Evolutionary conservation across 2,888 invertebrate species (phyloP).

Genomic region (Diaprepes abbreviatus): DNA sequence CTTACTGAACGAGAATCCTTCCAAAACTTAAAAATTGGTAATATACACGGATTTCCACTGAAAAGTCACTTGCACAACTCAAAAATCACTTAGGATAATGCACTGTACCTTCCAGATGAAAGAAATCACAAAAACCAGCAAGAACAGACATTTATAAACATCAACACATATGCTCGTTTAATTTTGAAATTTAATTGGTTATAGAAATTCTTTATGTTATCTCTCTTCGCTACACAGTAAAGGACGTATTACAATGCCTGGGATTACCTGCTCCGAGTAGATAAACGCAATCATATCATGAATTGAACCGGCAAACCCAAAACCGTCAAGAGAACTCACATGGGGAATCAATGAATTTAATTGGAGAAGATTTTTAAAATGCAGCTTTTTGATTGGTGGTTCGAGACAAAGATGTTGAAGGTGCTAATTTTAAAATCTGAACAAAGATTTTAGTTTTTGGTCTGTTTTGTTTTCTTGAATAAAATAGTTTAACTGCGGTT

Average conservation of each 20-base stretch:
- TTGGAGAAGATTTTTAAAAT: constrained; percentile 23
- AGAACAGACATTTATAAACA: constrained; percentile 40
- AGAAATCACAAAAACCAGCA: constrained; percentile 27
- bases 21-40: neutral
- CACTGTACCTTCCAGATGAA: constrained; percentile 27
- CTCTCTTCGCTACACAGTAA: neutral
- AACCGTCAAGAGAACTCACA: constrained; percentile 21
- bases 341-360: constrained; percentile 1
- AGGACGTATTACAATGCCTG: too few relatives aligned
- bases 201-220: neutral
- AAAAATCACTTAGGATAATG: constrained; percentile 13
- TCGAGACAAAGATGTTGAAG: constrained; percentile 20
- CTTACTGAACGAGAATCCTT: constrained; percentile 6
- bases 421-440: constrained; percentile 35
- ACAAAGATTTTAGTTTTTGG: constrained; percentile 29
- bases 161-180: constrained; percentile 10
- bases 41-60: neutral
- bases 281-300: neutral
- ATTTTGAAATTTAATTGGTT: neutral
- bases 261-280: neutral
- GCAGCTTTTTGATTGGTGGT: constrained; percentile 10
- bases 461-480: neutral
- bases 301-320: neutral
- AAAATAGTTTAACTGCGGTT: neutral
- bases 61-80: constrained; percentile 26